Evolutionary conservation across 2,888 invertebrate genomes (phyloP).

Genomic region (Hemaris fuciformis): DNA sequence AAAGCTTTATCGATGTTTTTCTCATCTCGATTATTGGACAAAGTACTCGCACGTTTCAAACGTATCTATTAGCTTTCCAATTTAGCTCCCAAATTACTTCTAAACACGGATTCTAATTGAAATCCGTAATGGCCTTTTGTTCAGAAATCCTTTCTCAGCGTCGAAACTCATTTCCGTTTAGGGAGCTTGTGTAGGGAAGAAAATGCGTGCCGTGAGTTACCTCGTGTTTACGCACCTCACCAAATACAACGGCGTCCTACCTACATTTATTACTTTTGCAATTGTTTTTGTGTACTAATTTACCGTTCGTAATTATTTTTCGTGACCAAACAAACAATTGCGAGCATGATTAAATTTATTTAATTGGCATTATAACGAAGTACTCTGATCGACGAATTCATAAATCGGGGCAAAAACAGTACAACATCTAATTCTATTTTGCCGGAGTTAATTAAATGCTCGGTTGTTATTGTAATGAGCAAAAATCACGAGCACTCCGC

Average conservation of each 20-base stretch:
- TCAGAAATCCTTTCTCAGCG: constrained; percentile 17
- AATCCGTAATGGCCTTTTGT: constrained; percentile 45
- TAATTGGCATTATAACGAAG: neutral
- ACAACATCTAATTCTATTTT: constrained; percentile 2
- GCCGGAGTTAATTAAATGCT: constrained; percentile 66
- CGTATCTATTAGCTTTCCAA: constrained; percentile 50
- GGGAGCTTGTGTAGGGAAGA: constrained; percentile 15
- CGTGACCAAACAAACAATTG: neutral
- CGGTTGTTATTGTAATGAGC: constrained; percentile 69
- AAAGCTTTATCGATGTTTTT: constrained; percentile 24
- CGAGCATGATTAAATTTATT: neutral
- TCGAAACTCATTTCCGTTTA: constrained; percentile 13
- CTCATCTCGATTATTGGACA: constrained; percentile 20
- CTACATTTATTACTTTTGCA: neutral
- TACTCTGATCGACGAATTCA: neutral
- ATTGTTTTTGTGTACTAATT: neutral
- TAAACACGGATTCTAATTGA: constrained; percentile 55
- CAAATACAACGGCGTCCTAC: neutral
- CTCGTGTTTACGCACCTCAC: neutral
- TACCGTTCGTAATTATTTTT: neutral
- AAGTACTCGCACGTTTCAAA: constrained; percentile 25
- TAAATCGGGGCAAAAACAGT: neutral
- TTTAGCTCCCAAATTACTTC: constrained; percentile 53
- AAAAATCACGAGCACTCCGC: constrained; percentile 47
- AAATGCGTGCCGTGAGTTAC: neutral